Evolutionary conservation across 2,888 invertebrate species (phyloP).

Genomic region (Noctuana brunneofusca): DNA sequence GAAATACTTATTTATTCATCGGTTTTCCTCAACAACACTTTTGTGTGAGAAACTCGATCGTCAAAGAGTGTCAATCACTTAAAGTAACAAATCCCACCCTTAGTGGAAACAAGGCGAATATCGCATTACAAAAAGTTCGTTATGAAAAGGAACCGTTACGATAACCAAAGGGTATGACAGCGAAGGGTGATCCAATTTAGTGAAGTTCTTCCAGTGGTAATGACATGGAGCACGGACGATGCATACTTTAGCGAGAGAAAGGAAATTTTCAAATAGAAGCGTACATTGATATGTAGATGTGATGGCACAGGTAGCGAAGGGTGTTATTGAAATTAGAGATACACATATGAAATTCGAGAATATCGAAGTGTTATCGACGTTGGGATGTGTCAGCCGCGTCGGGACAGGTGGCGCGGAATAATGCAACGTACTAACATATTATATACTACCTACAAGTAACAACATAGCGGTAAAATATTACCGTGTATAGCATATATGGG

Average conservation of each 20-base stretch:
- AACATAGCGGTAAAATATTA: slow-evolving; percentile 22
- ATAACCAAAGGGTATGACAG: slow-evolving; percentile 79
- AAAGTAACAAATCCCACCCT: slow-evolving; percentile 71
- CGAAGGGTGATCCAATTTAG: slow-evolving; percentile 79
- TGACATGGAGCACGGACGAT: slow-evolving; percentile 80
- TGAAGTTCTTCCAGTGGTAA: slow-evolving; percentile 72
- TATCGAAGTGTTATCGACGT: slow-evolving; percentile 39
- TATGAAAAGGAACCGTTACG: slow-evolving; percentile 80
- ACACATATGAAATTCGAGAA: slow-evolving; percentile 69
- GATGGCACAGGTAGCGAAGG: slow-evolving; percentile 76
- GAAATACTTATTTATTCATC: slow-evolving; percentile 36
- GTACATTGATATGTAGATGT: slow-evolving; percentile 81
- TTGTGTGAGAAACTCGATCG: slow-evolving; percentile 57
- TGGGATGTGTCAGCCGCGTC: slow-evolving; percentile 37
- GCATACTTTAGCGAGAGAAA: slow-evolving; percentile 77
- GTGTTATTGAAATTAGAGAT: slow-evolving; percentile 81
- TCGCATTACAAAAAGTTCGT: slow-evolving; percentile 81
- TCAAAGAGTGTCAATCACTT: slow-evolving; percentile 70
- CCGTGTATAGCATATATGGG: not conserved
- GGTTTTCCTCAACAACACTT: slow-evolving; percentile 21
- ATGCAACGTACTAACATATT: slow-evolving; percentile 29
- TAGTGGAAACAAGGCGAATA: slow-evolving; percentile 76
- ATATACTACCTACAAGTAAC: too few species aligned
- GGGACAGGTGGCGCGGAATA: slow-evolving; percentile 38
- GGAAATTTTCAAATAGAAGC: slow-evolving; percentile 72